These are phyloP conservation scores for Hystrix cristata DNA, from an alignment of 2,113 vertebrate species.

Conservation along the genomic window DNA sequence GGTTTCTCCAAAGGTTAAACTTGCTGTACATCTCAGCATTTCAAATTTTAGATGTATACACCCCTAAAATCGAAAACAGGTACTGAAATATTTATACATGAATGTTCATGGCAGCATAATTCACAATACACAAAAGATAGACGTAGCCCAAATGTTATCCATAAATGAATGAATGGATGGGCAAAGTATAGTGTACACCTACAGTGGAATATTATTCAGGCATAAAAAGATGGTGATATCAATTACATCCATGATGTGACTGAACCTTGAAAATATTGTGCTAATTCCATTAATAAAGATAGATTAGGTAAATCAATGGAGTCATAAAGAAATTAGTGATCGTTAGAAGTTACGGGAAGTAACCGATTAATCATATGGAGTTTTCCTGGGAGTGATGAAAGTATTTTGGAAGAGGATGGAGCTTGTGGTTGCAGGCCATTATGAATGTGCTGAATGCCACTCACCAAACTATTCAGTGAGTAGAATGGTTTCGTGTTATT, in stretches of 20 bases:
- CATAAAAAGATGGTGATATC: neutral
- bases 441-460: neutral
- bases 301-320: neutral
- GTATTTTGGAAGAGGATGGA: neutral
- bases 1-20: slow-evolving; percentile 29
- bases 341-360: neutral
- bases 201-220: neutral
- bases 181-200: neutral
- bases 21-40: neutral
- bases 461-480: neutral
- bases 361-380: neutral
- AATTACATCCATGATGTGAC: neutral
- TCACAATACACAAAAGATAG: neutral
- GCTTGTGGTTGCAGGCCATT: neutral
- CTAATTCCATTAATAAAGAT: neutral
- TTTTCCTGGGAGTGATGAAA: neutral
- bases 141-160: neutral
- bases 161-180: neutral
- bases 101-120: neutral
- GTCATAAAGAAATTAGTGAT: neutral
- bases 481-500: neutral
- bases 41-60: neutral
- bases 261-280: neutral
- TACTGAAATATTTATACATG: neutral
- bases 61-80: neutral